A percentile compares a stretch with the other conserved stretches of the same genome.
These are phyloP conservation scores for Bemisia tabaci DNA, from an alignment of 1,140 invertebrate genomes.

Conservation along the genomic window DNA sequence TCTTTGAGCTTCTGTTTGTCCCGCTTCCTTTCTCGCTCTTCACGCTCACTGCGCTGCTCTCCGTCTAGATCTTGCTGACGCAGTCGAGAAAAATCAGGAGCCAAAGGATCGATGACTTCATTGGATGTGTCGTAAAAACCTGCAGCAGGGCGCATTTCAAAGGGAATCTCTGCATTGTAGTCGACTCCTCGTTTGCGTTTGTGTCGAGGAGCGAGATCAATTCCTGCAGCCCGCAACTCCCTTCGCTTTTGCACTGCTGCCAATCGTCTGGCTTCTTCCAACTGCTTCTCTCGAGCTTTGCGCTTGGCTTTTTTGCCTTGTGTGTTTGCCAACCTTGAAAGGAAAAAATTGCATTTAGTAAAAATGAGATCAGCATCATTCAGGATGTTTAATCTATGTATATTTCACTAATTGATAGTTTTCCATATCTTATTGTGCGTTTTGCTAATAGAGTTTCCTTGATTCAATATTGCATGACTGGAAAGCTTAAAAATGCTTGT, in stretches of 20 bases:
- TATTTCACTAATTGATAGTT: too few relatives aligned
- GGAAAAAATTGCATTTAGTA: too few relatives aligned
- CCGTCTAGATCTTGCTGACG: slow-evolving; percentile 88
- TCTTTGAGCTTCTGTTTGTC: slow-evolving; percentile 89
- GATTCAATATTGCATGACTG: too few relatives aligned
- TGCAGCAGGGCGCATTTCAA: slow-evolving; percentile 80
- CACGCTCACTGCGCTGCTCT: slow-evolving; percentile 73
- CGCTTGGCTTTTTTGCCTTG: slow-evolving; percentile 99
- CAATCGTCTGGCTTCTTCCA: slow-evolving; percentile 91
- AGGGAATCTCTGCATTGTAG: slow-evolving; percentile 96
- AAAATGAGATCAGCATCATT: too few relatives aligned
- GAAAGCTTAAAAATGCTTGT: too few relatives aligned
- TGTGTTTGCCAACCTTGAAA: slow-evolving; percentile 95
- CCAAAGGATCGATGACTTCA: slow-evolving; percentile 74
- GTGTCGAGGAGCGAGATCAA: slow-evolving; percentile 56
- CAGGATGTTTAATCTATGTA: too few relatives aligned
- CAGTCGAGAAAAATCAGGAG: slow-evolving; percentile 76
- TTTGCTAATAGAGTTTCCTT: too few relatives aligned
- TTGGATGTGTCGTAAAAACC: slow-evolving; percentile 91
- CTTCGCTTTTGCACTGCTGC: slow-evolving; percentile 93
- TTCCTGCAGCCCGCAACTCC: slow-evolving; percentile 95
- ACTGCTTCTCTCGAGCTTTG: slow-evolving; percentile 95
- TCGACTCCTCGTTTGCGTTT: slow-evolving; percentile 79
- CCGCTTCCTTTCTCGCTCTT: slow-evolving; percentile 75
- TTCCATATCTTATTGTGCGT: too few relatives aligned